A percentile compares a stretch with the other conserved stretches of the same genome.
phyloP scores from a whole-genome alignment of 2,797 vertebrate species.

The Acrocephalus scirpaceus region DNA sequence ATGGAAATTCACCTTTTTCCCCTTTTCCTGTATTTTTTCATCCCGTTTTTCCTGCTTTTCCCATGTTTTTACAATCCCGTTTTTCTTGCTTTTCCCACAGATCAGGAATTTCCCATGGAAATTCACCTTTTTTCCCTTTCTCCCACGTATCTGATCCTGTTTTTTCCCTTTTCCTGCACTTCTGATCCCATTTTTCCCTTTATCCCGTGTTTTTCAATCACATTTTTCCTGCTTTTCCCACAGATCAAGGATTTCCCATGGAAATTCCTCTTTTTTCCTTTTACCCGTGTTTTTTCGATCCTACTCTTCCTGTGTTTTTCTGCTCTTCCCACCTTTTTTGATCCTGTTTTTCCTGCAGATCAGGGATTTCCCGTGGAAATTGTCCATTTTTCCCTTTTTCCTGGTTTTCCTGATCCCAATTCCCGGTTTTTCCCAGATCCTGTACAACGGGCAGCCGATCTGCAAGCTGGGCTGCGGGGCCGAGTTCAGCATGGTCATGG shows the following conservation, averaged over 20 bases:
- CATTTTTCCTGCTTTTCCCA: too few species aligned
- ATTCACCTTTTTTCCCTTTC: neutral
- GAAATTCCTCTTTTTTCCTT: neutral
- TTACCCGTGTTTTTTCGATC: too few species aligned
- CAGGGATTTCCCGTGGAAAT: neutral
- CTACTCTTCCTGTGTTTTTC: accelerated
- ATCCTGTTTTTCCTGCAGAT: neutral
- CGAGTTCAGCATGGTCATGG: neutral
- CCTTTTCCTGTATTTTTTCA: neutral
- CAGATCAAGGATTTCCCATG: too few species aligned
- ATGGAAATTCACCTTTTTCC: neutral
- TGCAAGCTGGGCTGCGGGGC: neutral
- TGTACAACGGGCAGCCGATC: neutral
- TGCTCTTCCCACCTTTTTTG: neutral
- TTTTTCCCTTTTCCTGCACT: too few species aligned
- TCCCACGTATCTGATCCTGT: too few species aligned
- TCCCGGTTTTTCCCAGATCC: neutral
- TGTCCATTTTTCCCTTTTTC: too few species aligned
- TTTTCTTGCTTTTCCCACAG: neutral
- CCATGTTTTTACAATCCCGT: neutral
- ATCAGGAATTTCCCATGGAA: neutral
- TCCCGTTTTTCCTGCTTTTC: neutral
- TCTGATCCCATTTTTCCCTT: too few species aligned
- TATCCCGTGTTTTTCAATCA: too few species aligned
- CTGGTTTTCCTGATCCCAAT: neutral